phyloP scores from a whole-genome alignment of 2,888 invertebrate species.

The Trichopoda pennipes region DNA sequence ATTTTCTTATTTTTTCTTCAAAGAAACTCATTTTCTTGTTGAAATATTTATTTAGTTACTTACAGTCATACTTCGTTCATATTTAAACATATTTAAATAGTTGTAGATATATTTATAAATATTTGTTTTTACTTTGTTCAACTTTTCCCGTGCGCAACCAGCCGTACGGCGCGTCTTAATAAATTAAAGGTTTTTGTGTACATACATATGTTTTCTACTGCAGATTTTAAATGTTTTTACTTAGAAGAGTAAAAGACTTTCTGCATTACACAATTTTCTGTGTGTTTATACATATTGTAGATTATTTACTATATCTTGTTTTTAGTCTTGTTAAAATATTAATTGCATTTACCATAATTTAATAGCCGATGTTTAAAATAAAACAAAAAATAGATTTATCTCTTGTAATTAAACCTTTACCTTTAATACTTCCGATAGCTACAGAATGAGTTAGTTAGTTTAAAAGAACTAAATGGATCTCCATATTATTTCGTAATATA shows the following conservation, averaged over 20 bases:
- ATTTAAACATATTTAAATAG: not conserved
- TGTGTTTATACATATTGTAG: slow-evolving; percentile 5
- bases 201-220: slow-evolving; percentile 21
- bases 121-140: slow-evolving; percentile 16
- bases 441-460: no score
- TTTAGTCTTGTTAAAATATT: slow-evolving; percentile 34
- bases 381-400: no score
- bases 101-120: slow-evolving; percentile 15
- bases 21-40: not conserved
- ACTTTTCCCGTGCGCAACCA: not conserved
- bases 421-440: no score
- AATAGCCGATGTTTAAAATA: not conserved
- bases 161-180: not conserved
- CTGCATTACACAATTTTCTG: not conserved
- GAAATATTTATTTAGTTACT: not conserved
- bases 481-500: no score
- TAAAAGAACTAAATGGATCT: no score
- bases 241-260: slow-evolving; percentile 12
- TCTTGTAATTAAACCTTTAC: no score
- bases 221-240: slow-evolving; percentile 1
- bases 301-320: slow-evolving; percentile 44
- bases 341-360: slow-evolving; percentile 1
- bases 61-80: not conserved
- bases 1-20: not conserved
- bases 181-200: slow-evolving; percentile 15